Percentiles rank a stretch among this genome's conserved stretches.
Evolutionary conservation across 2,797 vertebrate species (phyloP).

Genomic region (Onychomys leucogaster): DNA sequence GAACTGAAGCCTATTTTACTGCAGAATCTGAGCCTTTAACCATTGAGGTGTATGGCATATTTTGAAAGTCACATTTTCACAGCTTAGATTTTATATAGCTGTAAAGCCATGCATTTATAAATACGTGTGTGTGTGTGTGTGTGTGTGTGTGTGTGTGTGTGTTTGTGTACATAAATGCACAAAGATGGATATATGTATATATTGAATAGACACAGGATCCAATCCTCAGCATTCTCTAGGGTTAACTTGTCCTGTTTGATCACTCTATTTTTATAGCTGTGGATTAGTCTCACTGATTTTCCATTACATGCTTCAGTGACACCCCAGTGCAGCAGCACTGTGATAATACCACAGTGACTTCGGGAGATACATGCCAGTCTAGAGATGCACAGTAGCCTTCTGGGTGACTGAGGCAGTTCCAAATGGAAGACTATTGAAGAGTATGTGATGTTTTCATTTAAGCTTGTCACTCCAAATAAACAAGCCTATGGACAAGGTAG

Average conservation of each 20-base stretch:
- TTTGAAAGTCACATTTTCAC: constrained; percentile 14
- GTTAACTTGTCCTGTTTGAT: neutral
- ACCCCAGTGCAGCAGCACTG: neutral
- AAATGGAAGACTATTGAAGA: constrained; percentile 10
- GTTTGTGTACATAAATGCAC: neutral
- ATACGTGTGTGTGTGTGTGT: too few relatives aligned
- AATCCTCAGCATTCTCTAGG: neutral
- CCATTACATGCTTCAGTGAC: constrained; percentile 25
- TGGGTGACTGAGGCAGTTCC: neutral
- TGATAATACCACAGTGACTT: neutral
- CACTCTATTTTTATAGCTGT: constrained; percentile 12
- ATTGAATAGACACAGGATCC: neutral
- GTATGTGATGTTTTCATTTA: neutral
- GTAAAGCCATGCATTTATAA: neutral
- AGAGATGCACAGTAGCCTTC: neutral
- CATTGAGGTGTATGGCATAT: neutral
- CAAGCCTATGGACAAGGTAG: neutral
- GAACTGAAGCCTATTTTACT: neutral
- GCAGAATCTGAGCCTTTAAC: neutral
- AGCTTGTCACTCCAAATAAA: constrained; percentile 44
- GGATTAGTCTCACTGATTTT: constrained; percentile 34
- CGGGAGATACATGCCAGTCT: neutral
- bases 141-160: too few relatives aligned
- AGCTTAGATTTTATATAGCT: neutral
- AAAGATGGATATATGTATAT: neutral